Evolutionary conservation across 2,113 vertebrate species (phyloP).

Genomic region (Podiceps cristatus): DNA sequence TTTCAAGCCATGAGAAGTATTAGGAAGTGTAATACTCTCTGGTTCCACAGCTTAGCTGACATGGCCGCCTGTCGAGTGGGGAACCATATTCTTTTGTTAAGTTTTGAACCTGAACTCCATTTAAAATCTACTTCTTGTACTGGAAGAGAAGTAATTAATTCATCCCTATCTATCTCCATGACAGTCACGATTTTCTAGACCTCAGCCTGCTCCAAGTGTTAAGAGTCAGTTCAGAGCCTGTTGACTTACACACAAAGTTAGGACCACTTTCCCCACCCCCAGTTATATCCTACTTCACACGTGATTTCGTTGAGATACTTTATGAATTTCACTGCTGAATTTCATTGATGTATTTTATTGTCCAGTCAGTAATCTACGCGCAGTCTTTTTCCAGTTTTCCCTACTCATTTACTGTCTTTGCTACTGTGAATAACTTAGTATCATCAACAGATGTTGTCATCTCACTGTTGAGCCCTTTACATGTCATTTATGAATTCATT

Average conservation of each 20-base stretch:
- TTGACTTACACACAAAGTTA: not conserved
- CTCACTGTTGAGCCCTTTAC: constrained; percentile 30
- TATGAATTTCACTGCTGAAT: not conserved
- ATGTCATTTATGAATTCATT: constrained; percentile 6
- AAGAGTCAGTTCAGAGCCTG: not conserved
- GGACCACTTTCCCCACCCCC: not conserved
- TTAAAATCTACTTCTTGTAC: not conserved
- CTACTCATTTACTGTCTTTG: not conserved
- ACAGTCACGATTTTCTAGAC: not conserved
- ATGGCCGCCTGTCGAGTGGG: not conserved
- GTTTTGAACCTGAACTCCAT: not conserved
- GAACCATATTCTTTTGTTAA: not conserved
- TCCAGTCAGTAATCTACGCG: not conserved
- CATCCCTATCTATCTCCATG: accelerated
- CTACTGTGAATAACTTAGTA: not conserved
- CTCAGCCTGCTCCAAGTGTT: not conserved
- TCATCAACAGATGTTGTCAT: constrained; percentile 17
- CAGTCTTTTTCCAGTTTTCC: not conserved
- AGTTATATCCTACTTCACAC: not conserved
- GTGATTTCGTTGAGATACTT: not conserved
- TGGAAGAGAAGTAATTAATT: not conserved
- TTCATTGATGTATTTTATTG: not conserved
- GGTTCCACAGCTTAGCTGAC: not conserved
- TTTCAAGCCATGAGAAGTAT: not conserved
- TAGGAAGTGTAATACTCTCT: not conserved